phyloP scores from a whole-genome alignment of 2,113 vertebrate species.

The Sakesphorus luctuosus region DNA sequence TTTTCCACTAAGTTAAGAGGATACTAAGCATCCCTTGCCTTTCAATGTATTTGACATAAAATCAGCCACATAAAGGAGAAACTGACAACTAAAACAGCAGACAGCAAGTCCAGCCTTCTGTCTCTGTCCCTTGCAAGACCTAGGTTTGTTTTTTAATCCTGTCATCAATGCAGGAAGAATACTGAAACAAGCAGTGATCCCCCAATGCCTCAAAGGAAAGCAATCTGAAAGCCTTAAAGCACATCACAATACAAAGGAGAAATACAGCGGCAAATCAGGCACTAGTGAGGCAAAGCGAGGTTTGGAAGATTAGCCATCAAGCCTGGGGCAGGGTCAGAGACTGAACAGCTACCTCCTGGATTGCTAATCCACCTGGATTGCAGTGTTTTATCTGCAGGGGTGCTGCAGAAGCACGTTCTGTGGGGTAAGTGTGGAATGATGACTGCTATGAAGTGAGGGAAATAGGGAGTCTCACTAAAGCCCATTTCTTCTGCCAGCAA shows the following conservation, averaged over 20 bases:
- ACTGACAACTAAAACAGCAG: background rate
- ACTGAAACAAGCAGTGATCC: background rate
- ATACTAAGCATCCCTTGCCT: background rate
- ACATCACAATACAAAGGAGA: background rate
- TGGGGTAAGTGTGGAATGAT: background rate
- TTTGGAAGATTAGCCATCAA: background rate
- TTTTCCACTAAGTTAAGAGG: background rate
- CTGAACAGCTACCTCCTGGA: background rate
- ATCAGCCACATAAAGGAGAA: background rate
- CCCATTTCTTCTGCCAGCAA: background rate
- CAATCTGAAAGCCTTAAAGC: background rate
- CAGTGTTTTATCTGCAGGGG: background rate
- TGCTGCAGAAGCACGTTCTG: background rate
- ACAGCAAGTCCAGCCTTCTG: background rate
- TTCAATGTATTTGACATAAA: background rate
- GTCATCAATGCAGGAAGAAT: background rate
- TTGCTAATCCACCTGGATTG: background rate
- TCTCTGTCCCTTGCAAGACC: background rate
- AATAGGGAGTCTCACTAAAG: background rate
- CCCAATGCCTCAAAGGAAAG: background rate
- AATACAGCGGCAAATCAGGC: background rate
- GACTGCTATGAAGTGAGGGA: rapidly evolving
- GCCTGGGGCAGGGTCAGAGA: background rate
- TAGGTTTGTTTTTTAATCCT: background rate
- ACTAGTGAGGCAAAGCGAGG: background rate